phyloP scores from a whole-genome alignment of 2,797 vertebrate genomes.

The Carcharodon carcharias region DNA sequence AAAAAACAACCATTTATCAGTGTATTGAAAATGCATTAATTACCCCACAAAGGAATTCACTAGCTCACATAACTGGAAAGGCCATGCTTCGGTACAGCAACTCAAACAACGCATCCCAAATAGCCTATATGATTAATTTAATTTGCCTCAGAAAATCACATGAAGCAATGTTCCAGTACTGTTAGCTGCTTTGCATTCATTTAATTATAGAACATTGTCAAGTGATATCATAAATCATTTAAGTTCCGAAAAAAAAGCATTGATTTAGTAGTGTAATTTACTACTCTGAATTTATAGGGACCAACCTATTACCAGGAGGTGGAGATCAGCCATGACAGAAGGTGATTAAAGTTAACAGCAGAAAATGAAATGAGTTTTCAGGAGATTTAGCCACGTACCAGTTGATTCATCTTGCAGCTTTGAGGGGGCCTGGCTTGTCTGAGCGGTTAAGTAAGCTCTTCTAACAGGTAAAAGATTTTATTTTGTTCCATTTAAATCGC shows the following conservation, averaged over 20 bases:
- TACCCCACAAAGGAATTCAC: constrained; percentile 24
- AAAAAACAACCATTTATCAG: background rate
- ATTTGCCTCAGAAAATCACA: constrained; percentile 28
- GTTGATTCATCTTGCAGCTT: constrained; percentile 32
- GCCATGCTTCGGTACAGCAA: background rate
- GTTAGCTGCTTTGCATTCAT: constrained; percentile 28
- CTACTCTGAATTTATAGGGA: constrained; percentile 17
- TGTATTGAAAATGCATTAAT: constrained; percentile 20
- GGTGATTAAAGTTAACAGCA: constrained; percentile 27
- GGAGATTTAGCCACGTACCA: constrained; percentile 30
- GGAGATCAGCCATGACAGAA: constrained; percentile 30
- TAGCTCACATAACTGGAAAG: background rate
- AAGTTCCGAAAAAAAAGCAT: constrained; percentile 9
- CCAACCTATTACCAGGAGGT: constrained; percentile 14
- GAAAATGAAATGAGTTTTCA: constrained; percentile 32
- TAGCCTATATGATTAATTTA: constrained; percentile 26
- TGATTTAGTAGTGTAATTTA: constrained; percentile 29
- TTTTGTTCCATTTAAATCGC: background rate
- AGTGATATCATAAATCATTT: constrained; percentile 31
- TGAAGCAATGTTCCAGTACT: constrained; percentile 25
- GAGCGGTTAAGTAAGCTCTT: background rate
- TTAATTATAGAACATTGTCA: constrained; percentile 35
- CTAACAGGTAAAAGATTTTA: background rate
- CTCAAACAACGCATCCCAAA: background rate
- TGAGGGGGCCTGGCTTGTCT: background rate